Conservation (phyloP, 2,888 invertebrate genomes). For the Zootermopsis nevadensis region DNA sequence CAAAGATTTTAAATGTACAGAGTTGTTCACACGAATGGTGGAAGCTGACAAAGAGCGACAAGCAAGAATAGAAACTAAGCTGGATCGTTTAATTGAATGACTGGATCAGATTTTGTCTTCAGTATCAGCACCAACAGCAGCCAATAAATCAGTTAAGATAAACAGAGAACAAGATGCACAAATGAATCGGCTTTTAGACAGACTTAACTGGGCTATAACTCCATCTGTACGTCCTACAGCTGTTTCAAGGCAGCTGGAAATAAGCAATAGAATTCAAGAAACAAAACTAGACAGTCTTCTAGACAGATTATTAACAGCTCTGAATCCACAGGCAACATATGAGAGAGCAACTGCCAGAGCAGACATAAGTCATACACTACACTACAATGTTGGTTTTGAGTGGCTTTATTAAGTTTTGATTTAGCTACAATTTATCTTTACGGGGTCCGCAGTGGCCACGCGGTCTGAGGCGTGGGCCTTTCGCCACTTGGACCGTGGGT, state of each 20-base stretch:
- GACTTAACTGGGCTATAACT: conserved; percentile 34
- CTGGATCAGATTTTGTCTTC: neutral
- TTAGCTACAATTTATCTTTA: no score
- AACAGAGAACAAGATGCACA: conserved; percentile 7
- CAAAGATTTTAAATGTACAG: conserved; percentile 60
- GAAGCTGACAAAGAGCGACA: conserved; percentile 61
- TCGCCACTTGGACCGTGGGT: no score
- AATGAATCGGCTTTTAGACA: conserved; percentile 18
- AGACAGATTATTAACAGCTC: neutral
- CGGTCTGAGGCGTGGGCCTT: no score
- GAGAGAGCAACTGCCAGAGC: no score
- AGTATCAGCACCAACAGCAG: neutral
- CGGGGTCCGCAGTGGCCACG: no score
- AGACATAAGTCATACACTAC: no score
- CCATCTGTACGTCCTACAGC: neutral
- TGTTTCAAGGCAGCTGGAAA: neutral
- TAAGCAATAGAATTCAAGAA: neutral
- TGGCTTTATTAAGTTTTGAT: no score
- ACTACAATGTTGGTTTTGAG: no score
- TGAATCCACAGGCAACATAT: no score
- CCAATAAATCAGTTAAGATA: neutral
- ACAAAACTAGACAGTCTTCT: conserved; percentile 5
- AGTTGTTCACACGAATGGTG: conserved; percentile 60
- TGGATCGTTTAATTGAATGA: conserved; percentile 59
- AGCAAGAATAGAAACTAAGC: conserved; percentile 60